Evolutionary conservation across 2,113 vertebrate genomes (phyloP).

Genomic region (Amazona vittata): DNA sequence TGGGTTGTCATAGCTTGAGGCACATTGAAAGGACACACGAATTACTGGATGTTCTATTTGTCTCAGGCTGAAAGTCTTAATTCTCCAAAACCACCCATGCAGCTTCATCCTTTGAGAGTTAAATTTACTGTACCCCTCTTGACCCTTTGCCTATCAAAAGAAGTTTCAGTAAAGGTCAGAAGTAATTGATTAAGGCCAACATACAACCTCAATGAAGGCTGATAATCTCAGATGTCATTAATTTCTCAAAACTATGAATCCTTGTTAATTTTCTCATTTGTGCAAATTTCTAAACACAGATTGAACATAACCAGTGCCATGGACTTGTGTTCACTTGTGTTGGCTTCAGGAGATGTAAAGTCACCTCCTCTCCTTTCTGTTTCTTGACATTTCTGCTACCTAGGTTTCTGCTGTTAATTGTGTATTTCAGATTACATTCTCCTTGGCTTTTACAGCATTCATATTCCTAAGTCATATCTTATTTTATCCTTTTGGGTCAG

Average conservation of each 20-base stretch:
- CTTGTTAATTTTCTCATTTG: background rate
- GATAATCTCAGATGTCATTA: background rate
- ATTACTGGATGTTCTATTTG: background rate
- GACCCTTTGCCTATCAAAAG: background rate
- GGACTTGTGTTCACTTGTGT: background rate
- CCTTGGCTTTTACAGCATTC: background rate
- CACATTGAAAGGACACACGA: background rate
- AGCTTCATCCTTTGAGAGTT: background rate
- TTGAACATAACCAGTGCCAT: background rate
- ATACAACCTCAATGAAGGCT: background rate
- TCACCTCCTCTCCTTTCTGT: background rate
- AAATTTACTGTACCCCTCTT: background rate
- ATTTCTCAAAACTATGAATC: background rate
- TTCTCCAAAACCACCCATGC: background rate
- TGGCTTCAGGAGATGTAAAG: background rate
- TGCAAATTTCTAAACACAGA: background rate
- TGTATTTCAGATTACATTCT: background rate
- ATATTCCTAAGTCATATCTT: background rate
- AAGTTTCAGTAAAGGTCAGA: background rate
- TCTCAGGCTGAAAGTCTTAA: background rate
- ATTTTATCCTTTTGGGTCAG: background rate
- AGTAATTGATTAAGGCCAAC: background rate
- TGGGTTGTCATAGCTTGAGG: background rate
- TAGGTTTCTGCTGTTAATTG: background rate
- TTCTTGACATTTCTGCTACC: background rate